These are phyloP conservation scores for Cyaniris semiargus DNA, from an alignment of 2,888 invertebrate genomes.

Conservation along the genomic window DNA sequence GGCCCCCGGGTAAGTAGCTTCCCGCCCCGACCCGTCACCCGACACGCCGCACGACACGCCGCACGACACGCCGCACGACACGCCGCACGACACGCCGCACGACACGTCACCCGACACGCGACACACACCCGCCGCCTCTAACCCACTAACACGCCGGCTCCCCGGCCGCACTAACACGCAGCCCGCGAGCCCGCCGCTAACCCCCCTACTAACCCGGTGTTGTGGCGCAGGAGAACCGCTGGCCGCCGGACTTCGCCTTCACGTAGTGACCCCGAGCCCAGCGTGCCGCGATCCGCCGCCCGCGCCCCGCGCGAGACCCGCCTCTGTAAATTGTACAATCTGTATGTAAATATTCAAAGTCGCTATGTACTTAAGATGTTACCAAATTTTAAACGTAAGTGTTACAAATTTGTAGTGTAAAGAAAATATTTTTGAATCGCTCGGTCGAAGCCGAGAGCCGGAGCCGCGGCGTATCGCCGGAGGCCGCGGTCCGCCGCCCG, in stretches of 20 bases:
- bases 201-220: slow-evolving; percentile 53
- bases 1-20: slow-evolving; percentile 88
- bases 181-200: background rate
- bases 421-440: slow-evolving; percentile 46
- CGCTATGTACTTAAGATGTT: slow-evolving; percentile 45
- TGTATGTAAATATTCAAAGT: slow-evolving; percentile 47
- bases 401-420: slow-evolving; percentile 51
- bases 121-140: background rate
- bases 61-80: background rate
- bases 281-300: slow-evolving; percentile 36
- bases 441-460: slow-evolving; percentile 6
- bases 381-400: slow-evolving; percentile 52
- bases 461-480: too few species aligned
- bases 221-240: slow-evolving; percentile 67
- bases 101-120: background rate
- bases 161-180: background rate
- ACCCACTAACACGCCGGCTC: background rate
- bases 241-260: slow-evolving; percentile 74
- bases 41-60: slow-evolving; percentile 14
- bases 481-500: too few species aligned
- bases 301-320: slow-evolving; percentile 35
- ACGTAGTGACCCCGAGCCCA: slow-evolving; percentile 58
- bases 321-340: slow-evolving; percentile 57
- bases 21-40: background rate
- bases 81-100: background rate